Percentiles rank a stretch among this genome's conserved stretches.
phyloP scores from a whole-genome alignment of 1,140 invertebrate species.

The Sycophila sp. region DNA sequence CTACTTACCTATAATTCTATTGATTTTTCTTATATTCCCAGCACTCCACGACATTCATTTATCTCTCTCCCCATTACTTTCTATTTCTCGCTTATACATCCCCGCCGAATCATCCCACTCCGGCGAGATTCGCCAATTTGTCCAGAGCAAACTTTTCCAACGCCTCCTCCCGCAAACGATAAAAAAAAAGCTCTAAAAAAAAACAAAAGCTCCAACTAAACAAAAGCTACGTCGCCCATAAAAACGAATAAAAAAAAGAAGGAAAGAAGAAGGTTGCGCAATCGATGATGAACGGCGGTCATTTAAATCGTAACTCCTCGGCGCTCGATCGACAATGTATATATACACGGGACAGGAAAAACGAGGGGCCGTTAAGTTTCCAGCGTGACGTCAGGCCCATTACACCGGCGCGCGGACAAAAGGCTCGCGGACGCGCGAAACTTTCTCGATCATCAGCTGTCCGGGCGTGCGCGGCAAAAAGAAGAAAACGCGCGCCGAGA shows the following conservation, averaged over 20 bases:
- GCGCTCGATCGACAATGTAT: too few relatives aligned
- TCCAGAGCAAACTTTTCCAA: too few relatives aligned
- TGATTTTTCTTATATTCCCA: neutral
- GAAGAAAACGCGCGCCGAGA: neutral
- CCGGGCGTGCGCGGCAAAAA: neutral
- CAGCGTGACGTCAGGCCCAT: neutral
- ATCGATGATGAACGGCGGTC: too few relatives aligned
- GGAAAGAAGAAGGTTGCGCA: too few relatives aligned
- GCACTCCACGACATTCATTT: neutral
- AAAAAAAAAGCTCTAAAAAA: too few relatives aligned
- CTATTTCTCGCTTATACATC: neutral
- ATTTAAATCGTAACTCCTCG: too few relatives aligned
- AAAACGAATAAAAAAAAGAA: too few relatives aligned
- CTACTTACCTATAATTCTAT: neutral
- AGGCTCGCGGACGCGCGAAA: neutral
- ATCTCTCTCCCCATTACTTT: neutral
- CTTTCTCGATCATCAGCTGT: neutral
- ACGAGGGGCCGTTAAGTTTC: neutral
- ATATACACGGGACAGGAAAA: neutral
- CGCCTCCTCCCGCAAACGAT: too few relatives aligned
- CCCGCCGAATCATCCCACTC: too few relatives aligned
- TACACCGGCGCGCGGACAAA: neutral
- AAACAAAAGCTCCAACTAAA: too few relatives aligned
- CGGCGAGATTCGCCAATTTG: neutral
- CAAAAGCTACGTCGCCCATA: too few relatives aligned